These are phyloP conservation scores for Asbolus verrucosus DNA, from an alignment of 1,140 invertebrate species.

Conservation along the genomic window DNA sequence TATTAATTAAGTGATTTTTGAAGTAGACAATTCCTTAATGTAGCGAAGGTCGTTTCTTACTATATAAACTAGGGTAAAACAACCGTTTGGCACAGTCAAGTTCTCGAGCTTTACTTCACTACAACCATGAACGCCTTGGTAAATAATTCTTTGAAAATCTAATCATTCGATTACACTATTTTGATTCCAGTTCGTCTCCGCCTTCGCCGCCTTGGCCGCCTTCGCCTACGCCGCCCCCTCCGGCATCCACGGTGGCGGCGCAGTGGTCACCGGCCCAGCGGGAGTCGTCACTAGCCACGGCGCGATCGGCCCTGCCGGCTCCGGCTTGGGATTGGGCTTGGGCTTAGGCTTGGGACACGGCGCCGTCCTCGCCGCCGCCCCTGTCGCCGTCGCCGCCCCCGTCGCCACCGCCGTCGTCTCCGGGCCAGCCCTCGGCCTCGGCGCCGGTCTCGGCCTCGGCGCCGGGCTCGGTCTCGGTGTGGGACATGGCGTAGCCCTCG, in stretches of 20 bases:
- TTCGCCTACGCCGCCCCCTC: constrained; percentile 48
- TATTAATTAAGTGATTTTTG: constrained; percentile 41
- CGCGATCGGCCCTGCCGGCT: constrained; percentile 24
- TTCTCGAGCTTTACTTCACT: constrained; percentile 41
- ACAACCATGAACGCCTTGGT: constrained; percentile 54
- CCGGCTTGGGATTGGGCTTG: constrained; percentile 33
- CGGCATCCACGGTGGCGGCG: constrained; percentile 5
- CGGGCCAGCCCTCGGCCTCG: constrained; percentile 34
- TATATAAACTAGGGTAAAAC: constrained; percentile 46
- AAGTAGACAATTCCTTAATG: constrained; percentile 36
- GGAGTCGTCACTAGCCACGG: constrained; percentile 27
- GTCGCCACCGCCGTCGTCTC: constrained; percentile 16
- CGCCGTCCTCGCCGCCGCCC: constrained; percentile 16
- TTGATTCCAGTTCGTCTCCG: constrained; percentile 47
- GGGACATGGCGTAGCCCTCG: constrained; percentile 44
- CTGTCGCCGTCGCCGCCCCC: neutral
- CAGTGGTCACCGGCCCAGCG: constrained; percentile 6
- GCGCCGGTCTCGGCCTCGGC: constrained; percentile 39
- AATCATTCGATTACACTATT: neutral
- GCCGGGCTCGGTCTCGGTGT: constrained; percentile 38
- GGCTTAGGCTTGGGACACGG: constrained; percentile 33
- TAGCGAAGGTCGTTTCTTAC: constrained; percentile 37
- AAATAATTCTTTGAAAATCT: constrained; percentile 29
- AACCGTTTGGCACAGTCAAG: constrained; percentile 45
- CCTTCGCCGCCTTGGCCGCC: constrained; percentile 50